These are phyloP conservation scores for Drosophila biarmipes DNA, from an alignment of 1,140 invertebrate species.

Conservation along the genomic window DNA sequence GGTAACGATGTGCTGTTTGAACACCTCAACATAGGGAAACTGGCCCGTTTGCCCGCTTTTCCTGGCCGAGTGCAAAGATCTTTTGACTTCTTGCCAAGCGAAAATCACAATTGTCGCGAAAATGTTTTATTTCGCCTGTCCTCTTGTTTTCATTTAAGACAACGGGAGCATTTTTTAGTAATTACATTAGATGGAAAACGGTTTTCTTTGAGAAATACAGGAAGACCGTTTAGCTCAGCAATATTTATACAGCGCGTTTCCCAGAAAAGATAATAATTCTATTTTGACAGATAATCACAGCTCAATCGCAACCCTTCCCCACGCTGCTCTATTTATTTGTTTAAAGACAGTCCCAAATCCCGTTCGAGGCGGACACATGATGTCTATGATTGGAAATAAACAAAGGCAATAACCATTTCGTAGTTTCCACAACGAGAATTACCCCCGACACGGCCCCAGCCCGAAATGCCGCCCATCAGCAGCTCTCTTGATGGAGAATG, in stretches of 20 bases:
- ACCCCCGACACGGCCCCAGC: constrained; percentile 13
- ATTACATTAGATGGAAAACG: background rate
- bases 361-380: constrained; percentile 20
- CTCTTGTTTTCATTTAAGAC: no score
- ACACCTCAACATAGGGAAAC: constrained; percentile 4
- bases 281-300: constrained; percentile 39
- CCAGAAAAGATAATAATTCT: constrained; percentile 15
- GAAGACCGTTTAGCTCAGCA: background rate
- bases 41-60: background rate
- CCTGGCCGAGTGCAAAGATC: constrained; percentile 22
- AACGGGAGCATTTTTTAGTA: no score
- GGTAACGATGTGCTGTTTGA: background rate
- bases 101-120: background rate
- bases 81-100: constrained; percentile 40
- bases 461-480: constrained; percentile 4
- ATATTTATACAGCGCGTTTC: background rate
- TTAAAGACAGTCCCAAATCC: constrained; percentile 20
- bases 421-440: constrained; percentile 25
- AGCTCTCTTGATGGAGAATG: constrained; percentile 30
- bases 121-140: constrained; percentile 21
- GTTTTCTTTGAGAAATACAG: no score
- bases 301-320: constrained; percentile 15
- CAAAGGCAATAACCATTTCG: constrained; percentile 49
- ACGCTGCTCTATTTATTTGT: constrained; percentile 44
- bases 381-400: constrained; percentile 45